phyloP scores from a whole-genome alignment of 2,888 invertebrate genomes.

The Villa cingulata region DNA sequence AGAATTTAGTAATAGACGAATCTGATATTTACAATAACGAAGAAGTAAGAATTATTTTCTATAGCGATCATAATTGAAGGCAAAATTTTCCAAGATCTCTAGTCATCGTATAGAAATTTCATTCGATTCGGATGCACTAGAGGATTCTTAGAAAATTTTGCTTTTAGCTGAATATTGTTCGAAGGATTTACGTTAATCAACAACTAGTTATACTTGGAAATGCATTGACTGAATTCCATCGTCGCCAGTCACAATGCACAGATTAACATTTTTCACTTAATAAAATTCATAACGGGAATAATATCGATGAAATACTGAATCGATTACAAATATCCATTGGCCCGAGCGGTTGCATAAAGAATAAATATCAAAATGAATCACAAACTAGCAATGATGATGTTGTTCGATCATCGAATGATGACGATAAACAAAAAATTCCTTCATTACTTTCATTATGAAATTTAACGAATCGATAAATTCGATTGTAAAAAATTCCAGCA shows the following conservation, averaged over 20 bases:
- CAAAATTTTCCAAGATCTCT: no score
- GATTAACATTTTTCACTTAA: not conserved
- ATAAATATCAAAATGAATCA: not conserved
- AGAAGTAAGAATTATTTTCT: no score
- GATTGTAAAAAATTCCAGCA: no score
- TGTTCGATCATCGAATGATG: not conserved
- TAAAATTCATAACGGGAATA: not conserved
- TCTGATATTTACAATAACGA: no score
- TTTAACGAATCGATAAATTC: not conserved
- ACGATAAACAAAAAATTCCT: no score
- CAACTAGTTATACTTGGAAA: not conserved
- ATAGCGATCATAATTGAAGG: no score
- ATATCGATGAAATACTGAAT: not conserved
- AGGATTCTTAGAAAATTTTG: no score
- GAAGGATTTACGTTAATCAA: constrained; percentile 9
- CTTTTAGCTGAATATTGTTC: constrained; percentile 8
- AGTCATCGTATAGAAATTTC: no score
- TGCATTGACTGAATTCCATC: constrained; percentile 4
- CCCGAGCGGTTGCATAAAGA: not conserved
- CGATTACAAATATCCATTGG: constrained; percentile 3
- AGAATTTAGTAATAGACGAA: no score
- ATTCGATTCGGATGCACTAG: no score
- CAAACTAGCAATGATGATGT: no score
- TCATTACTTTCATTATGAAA: not conserved
- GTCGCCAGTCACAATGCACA: not conserved